Conservation (phyloP, 2,113 vertebrate genomes). For the Oncorhynchus kisutch region DNA sequence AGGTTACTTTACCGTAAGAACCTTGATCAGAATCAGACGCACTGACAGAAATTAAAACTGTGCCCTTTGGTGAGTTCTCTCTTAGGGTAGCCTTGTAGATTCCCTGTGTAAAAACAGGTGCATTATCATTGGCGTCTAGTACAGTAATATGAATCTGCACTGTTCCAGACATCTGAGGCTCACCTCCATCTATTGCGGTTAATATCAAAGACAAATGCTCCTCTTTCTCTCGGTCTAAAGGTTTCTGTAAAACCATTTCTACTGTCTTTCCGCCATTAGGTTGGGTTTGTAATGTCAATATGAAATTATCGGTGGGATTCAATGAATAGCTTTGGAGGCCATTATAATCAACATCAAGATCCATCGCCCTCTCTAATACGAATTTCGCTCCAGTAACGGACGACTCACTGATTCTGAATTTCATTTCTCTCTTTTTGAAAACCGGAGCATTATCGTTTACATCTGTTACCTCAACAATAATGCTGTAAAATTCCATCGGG, state of each 20-base stretch:
- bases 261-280: conserved; percentile 61
- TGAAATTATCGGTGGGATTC: conserved; percentile 34
- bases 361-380: conserved; percentile 78
- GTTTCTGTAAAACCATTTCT: conserved; percentile 60
- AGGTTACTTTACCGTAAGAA: conserved; percentile 9
- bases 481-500: conserved; percentile 70
- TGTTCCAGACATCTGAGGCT: conserved; percentile 51
- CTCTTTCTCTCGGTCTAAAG: conserved; percentile 48
- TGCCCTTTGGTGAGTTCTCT: conserved; percentile 29
- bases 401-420: conserved; percentile 51
- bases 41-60: conserved; percentile 30
- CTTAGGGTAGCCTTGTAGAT: conserved; percentile 19
- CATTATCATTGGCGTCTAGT: conserved; percentile 59
- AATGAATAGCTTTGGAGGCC: conserved; percentile 75
- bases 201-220: conserved; percentile 38
- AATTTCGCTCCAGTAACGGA: conserved; percentile 43
- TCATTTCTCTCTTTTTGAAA: conserved; percentile 65
- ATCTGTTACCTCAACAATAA: conserved; percentile 76
- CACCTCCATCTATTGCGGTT: conserved; percentile 48
- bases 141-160: conserved; percentile 53
- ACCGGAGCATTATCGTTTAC: conserved; percentile 78
- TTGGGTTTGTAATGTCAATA: background rate
- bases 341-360: conserved; percentile 78
- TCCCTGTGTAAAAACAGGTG: conserved; percentile 58
- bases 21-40: conserved; percentile 45